Percentiles rank a stretch among this genome's conserved stretches.
phyloP scores from a whole-genome alignment of 2,113 vertebrate genomes.

The Rhinogobius similis region DNA sequence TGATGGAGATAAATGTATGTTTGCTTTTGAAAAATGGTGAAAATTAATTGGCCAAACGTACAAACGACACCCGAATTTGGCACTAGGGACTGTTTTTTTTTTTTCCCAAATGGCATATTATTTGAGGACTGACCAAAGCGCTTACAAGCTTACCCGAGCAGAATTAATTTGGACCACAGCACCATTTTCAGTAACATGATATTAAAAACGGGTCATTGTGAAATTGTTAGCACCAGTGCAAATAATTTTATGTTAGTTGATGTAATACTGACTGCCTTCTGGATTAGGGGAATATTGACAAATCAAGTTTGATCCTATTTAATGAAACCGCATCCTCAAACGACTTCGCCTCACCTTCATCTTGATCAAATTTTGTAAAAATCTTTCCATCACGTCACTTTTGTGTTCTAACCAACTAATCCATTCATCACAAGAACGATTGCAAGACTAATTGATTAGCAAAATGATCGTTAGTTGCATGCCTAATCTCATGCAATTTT shows the following conservation, averaged over 20 bases:
- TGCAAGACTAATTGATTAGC: too few relatives aligned
- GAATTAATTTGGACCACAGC: neutral
- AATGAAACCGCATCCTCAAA: too few relatives aligned
- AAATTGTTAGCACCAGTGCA: neutral
- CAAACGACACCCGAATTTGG: neutral
- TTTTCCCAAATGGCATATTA: constrained; percentile 3
- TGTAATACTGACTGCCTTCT: neutral
- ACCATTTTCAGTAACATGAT: neutral
- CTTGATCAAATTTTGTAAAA: too few relatives aligned
- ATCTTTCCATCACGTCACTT: too few relatives aligned
- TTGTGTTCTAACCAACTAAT: too few relatives aligned
- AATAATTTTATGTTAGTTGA: neutral
- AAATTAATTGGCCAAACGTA: neutral
- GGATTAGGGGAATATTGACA: neutral
- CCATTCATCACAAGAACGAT: too few relatives aligned
- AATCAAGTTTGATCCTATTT: neutral
- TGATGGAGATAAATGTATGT: neutral
- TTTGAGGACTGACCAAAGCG: constrained; percentile 6
- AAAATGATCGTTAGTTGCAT: too few relatives aligned
- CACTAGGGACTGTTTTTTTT: neutral
- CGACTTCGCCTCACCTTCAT: neutral
- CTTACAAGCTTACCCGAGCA: neutral
- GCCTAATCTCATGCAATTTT: too few relatives aligned
- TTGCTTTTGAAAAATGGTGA: neutral
- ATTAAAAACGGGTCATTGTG: neutral